A percentile compares a stretch with the other conserved stretches of the same genome.
Evolutionary conservation across 2,113 vertebrate species (phyloP).

Genomic region (Mixornis gularis): DNA sequence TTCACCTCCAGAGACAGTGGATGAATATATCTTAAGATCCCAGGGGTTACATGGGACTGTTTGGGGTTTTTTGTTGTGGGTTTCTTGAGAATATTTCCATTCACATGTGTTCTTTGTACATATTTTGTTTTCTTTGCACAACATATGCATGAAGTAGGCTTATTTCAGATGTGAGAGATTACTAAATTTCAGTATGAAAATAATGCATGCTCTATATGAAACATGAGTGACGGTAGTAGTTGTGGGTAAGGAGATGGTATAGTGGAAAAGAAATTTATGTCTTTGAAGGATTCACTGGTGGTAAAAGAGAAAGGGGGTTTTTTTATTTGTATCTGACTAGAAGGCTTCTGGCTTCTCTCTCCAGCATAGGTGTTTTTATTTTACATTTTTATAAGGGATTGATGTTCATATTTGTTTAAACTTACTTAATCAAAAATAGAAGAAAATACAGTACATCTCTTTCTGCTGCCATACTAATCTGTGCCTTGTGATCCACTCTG

Average conservation of each 20-base stretch:
- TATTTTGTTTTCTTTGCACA: not conserved
- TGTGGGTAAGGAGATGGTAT: not conserved
- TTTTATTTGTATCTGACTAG: not conserved
- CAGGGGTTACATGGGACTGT: not conserved
- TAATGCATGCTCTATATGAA: not conserved
- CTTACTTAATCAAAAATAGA: not conserved
- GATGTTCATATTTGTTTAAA: not conserved
- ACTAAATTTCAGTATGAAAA: not conserved
- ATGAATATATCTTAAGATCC: not conserved
- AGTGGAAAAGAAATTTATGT: not conserved
- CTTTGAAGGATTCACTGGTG: not conserved
- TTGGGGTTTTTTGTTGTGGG: rapidly evolving
- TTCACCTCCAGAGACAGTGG: not conserved
- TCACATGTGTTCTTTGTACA: not conserved
- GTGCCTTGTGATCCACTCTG: not conserved
- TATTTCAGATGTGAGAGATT: not conserved
- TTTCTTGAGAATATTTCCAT: not conserved
- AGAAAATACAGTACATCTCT: not conserved
- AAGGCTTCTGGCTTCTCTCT: not conserved
- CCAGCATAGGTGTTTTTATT: not conserved
- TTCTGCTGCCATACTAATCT: not conserved
- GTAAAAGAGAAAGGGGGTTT: not conserved
- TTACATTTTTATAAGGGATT: not conserved
- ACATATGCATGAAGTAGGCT: not conserved
- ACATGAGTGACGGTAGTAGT: not conserved